Percentiles rank a stretch among this genome's conserved stretches.
Conservation (phyloP, 2,113 vertebrate genomes). For the Lucifuga dentata region DNA sequence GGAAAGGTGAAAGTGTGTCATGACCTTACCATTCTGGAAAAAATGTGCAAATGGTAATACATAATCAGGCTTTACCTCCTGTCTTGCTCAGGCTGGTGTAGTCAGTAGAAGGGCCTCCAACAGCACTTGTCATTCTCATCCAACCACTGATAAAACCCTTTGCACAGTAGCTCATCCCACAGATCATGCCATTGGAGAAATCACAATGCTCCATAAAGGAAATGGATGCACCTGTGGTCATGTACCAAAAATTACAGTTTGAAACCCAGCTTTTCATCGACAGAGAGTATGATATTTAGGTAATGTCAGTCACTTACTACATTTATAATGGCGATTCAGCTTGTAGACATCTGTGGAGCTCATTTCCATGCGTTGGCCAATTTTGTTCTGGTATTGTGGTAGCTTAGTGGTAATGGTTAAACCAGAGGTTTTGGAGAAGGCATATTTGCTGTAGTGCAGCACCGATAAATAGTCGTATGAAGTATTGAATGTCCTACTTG, state of each 20-base stretch:
- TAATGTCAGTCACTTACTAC: slow-evolving; percentile 75
- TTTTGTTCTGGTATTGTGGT: slow-evolving; percentile 81
- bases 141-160: slow-evolving; percentile 12
- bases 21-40: no score
- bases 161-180: slow-evolving; percentile 33
- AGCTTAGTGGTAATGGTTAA: slow-evolving; percentile 84
- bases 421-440: slow-evolving; percentile 79
- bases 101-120: slow-evolving; percentile 12
- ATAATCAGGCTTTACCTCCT: background rate
- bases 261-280: background rate
- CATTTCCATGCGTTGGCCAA: slow-evolving; percentile 88
- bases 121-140: slow-evolving; percentile 20
- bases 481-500: slow-evolving; percentile 26
- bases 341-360: slow-evolving; percentile 86
- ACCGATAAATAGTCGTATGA: slow-evolving; percentile 62
- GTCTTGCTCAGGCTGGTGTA: slow-evolving; percentile 7
- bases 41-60: no score
- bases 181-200: slow-evolving; percentile 9
- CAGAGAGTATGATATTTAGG: no score
- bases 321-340: slow-evolving; percentile 78
- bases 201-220: slow-evolving; percentile 30
- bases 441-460: slow-evolving; percentile 85
- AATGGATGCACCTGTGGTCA: slow-evolving; percentile 2
- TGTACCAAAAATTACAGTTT: background rate
- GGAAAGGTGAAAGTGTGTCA: no score